These are phyloP conservation scores for Podarcis siculus DNA, from an alignment of 2,797 vertebrate genomes.

Conservation along the genomic window DNA sequence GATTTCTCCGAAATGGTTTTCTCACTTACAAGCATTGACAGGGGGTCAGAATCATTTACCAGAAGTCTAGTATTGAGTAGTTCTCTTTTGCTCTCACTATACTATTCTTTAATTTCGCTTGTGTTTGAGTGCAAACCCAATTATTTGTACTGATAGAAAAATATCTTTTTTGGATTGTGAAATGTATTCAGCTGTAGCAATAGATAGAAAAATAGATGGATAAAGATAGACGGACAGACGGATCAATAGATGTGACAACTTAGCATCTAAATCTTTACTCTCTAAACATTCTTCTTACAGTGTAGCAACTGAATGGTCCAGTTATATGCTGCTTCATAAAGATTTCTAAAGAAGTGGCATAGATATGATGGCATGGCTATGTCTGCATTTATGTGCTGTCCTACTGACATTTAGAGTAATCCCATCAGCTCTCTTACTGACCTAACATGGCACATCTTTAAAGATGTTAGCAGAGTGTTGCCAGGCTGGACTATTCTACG, in stretches of 20 bases:
- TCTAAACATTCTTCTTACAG: neutral
- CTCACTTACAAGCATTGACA: neutral
- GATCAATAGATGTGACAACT: no score
- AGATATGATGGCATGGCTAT: neutral
- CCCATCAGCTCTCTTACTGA: neutral
- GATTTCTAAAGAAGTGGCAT: neutral
- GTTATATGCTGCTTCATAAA: neutral
- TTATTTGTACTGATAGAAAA: neutral
- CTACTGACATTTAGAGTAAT: neutral
- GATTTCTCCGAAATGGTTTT: neutral
- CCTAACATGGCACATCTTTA: neutral
- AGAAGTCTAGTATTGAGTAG: neutral
- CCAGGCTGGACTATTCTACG: neutral
- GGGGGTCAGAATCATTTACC: constrained; percentile 1
- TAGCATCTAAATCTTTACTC: neutral
- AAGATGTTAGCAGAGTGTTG: neutral
- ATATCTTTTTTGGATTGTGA: neutral
- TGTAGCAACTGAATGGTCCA: no score
- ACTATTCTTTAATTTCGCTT: neutral
- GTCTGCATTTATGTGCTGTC: neutral
- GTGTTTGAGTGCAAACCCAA: neutral
- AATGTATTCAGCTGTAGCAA: neutral
- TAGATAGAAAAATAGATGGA: neutral
- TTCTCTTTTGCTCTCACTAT: neutral
- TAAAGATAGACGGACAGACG: neutral